Base-by-base conservation (phyloP, 2,797 vertebrate genomes). In the Loriculus beryllinus region DNA sequence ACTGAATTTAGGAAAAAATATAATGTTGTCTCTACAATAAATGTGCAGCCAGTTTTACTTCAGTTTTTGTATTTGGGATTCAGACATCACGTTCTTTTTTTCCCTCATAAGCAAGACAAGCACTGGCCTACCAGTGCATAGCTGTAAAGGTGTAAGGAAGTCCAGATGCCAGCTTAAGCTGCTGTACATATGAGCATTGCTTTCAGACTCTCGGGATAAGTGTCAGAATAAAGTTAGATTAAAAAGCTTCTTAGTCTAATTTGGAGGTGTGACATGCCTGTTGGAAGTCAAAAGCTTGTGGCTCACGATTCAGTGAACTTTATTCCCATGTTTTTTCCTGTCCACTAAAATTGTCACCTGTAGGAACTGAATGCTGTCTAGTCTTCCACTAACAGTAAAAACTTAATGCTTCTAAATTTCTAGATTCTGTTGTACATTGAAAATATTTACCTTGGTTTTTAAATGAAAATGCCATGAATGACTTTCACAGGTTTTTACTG, bases 1-100 rank as follows among this genome's bases (percentile, higher is more conserved):
- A 10, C 26, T 62, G 2, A 68, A 60, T 52, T 90, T 86, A 78
- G 29, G n/a, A 47, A 49, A 85, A 71, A 42, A 11, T 22, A 16
- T 1, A 15, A 2, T 47, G 8, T 0, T 75, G 6, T 48, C 7
- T 22, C 21, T 56, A 18, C 13, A 26, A 19, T 83, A 26, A 17
- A 83, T 84, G 11, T 29, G 18, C 14, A 67, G 28, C 14, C 31
- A 47, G 1, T 70, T 88, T 79, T 40, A 86, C 22, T 60, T 47
- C 79, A 47, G 29, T 13, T 17, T 84, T 77, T 2, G 0, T 52
- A 7, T 60, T 35, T 85, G n/a, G 47, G 11, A 15, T 78, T 90
- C 42, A 81, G 28, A 29, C 9, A 62, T 37, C 16, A 12, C 20
- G 5, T 33, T 83, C 3, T 48, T 70, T 74, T 68, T 78, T 54